Conservation (phyloP, 2,113 vertebrate genomes). For the Sturnus vulgaris region DNA sequence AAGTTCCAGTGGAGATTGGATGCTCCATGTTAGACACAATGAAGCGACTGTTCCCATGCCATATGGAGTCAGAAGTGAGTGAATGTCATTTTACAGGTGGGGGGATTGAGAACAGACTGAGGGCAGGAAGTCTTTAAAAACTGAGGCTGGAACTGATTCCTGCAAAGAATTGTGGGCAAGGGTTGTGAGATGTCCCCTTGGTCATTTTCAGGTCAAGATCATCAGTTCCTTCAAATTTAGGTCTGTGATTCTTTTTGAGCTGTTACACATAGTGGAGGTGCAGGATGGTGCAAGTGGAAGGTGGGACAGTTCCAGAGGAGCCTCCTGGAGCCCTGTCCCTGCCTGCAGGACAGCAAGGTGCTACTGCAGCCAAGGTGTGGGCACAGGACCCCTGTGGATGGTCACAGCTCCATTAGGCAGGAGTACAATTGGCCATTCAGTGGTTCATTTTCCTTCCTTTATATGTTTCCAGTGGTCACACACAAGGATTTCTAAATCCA, state of each 20-base stretch:
- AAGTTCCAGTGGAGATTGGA: not conserved
- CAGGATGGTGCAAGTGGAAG: not conserved
- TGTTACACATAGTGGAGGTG: not conserved
- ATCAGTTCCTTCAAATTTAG: not conserved
- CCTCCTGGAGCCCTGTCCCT: not conserved
- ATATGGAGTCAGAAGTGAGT: not conserved
- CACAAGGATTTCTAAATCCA: not conserved
- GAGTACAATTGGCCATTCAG: not conserved
- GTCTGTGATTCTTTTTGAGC: not conserved
- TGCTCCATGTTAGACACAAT: not conserved
- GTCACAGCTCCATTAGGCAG: not conserved
- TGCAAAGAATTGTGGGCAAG: not conserved
- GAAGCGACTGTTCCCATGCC: not conserved
- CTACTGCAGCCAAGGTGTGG: fast-evolving
- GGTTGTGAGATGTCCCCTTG: not conserved
- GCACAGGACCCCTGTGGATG: fast-evolving
- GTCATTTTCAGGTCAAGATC: not conserved
- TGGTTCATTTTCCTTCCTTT: not conserved
- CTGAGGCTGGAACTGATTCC: not conserved
- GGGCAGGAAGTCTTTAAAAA: not conserved
- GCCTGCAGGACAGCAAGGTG: not conserved
- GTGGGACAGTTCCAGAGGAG: not conserved
- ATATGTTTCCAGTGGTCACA: not conserved
- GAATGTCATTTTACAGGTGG: not conserved
- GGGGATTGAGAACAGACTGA: not conserved